Conservation (phyloP, 2,888 invertebrate species). For the Trichopria drosophilae region DNA sequence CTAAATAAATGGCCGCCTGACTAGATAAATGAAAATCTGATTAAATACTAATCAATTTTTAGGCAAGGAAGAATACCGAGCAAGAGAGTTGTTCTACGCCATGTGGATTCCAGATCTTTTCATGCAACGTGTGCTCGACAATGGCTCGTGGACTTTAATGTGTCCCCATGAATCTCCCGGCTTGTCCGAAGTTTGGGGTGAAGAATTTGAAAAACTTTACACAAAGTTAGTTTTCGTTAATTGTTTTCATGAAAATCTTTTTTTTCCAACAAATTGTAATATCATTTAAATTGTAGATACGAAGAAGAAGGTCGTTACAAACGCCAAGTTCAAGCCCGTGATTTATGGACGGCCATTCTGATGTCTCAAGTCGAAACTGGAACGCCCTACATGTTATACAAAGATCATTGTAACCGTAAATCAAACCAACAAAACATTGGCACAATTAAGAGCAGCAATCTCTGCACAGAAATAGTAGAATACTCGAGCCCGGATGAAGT, state of each 20-base stretch:
- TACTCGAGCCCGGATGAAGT: constrained; percentile 91
- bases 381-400: constrained; percentile 95
- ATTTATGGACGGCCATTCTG: constrained; percentile 91
- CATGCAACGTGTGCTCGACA: constrained; percentile 88
- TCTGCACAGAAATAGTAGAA: constrained; percentile 97
- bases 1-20: background rate
- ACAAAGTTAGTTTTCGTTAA: constrained; percentile 62
- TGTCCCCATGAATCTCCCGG: constrained; percentile 94
- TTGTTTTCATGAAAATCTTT: background rate
- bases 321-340: constrained; percentile 77
- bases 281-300: constrained; percentile 62
- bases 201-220: constrained; percentile 89
- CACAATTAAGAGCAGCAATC: constrained; percentile 96
- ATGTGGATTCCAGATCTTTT: constrained; percentile 98
- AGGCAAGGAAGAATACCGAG: constrained; percentile 89
- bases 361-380: constrained; percentile 97
- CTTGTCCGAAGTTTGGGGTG: constrained; percentile 90
- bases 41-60: constrained; percentile 8
- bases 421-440: constrained; percentile 98
- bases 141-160: constrained; percentile 93
- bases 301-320: constrained; percentile 76
- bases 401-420: constrained; percentile 95
- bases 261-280: background rate
- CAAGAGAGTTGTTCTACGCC: constrained; percentile 94
- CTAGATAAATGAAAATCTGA: background rate